Base-by-base conservation (phyloP, 2,888 invertebrate species). In the Tinea trinotella region DNA sequence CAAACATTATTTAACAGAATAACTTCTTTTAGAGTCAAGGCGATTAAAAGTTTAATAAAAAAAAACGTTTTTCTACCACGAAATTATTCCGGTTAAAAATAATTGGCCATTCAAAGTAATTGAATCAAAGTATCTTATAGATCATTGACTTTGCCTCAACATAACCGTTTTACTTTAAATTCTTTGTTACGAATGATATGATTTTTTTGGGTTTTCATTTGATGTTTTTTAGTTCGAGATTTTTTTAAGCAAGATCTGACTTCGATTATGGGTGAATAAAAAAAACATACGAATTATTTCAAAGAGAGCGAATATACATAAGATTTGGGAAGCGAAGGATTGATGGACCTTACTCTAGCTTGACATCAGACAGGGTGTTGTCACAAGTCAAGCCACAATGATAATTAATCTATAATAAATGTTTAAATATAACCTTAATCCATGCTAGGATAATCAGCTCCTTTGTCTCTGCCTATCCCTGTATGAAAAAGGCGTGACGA, bases 381-480 rank as follows among this genome's bases (percentile, higher is more conserved):
- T 7, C n/a, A 7, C 30, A 7, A 10, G 7, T 30, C 4, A 10
- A 10, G 7, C 4, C 2, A 4, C n/a, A 30, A 30, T 30, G n/a
- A 30, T 10, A 30, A 30, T 4, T 10, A 2, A n/a, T n/a, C n/a
- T n/a, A n/a, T n/a, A n/a, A n/a, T n/a, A 7, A 10, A 30, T 4
- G 2, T 10, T 10, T 30, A 30, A 30, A 30, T 30, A 30, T 10
- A 30, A 30, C n/a, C n/a, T 7, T 1, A 30, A 30, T 1, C 19
- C 19, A 19, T 46, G 46, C 46, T 46, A 46, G 19, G 2, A n/a
- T 19, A 2, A 18, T 18, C 49, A 36, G 62, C n/a, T n/a, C n/a
- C n/a, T n/a, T n/a, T n/a, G n/a, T n/a, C n/a, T n/a, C n/a, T n/a
- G n/a, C n/a, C n/a, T n/a, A n/a, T n/a, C n/a, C n/a, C n/a, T n/a